Evolutionary conservation across 1,140 invertebrate species (phyloP), one percentile per base, ranked within the genome.

Genomic region (Rhopalosiphum padi): DNA sequence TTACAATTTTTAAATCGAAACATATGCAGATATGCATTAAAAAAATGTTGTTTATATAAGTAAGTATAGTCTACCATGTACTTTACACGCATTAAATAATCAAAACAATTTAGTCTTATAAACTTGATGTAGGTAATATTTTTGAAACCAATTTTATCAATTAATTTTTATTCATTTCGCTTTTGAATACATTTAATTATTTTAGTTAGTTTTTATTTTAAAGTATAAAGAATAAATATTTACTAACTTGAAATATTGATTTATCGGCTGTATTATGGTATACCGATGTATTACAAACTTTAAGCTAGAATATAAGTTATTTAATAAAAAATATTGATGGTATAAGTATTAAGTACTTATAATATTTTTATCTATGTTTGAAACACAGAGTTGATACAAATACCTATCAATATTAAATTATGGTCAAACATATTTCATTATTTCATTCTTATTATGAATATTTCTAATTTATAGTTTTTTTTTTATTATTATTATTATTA

Each of bases 291-390:
- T 77, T n/a, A 77, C 15, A 77, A 77, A 77, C n/a, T 77, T 77
- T 77, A 77, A 77, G 30, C 60, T 6, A 35, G 1, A 18, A 51
- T 51, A 51, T 51, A 51, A 77, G 15, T 77, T 35, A 18, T 77
- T n/a, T 77, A 25, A 77, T 77, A 77, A 77, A 5, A 77, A 77
- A n/a, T n/a, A n/a, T 11, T 11, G 60, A n/a, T 15, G 0, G 11
- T 68, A 68, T 77, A 77, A n/a, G 60, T n/a, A 77, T 77, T 77
- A 77, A n/a, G n/a, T 77, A 77, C 60, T 77, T 35, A 77, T n/a
- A 77, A 5, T 77, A 15, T n/a, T 77, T 77, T 77, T n/a, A 77
- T n/a, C n/a, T 77, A n/a, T 77, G 30, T 77, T 77, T 77, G 15
- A 77, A 77, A 77, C n/a, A 77, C 0, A n/a, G 0, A 77, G 15